Percentiles rank a stretch among this genome's conserved stretches.
Conservation (phyloP, 2,113 vertebrate genomes). For the Odontesthes bonariensis region DNA sequence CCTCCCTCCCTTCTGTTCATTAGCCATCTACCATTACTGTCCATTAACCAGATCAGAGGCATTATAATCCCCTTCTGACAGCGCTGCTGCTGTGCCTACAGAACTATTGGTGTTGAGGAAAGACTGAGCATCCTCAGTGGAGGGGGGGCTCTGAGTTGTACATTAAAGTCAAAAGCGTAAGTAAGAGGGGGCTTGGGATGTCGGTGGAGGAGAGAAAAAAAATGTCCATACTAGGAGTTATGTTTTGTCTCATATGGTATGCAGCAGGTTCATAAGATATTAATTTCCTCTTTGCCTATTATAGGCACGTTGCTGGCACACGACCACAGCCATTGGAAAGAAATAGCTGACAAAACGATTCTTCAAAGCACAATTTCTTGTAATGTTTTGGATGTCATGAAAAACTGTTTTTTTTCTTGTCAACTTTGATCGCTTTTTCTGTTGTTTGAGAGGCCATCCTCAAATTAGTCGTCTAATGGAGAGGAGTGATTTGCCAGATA, state of each 20-base stretch:
- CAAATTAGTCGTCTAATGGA: slow-evolving; percentile 19
- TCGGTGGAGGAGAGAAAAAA: slow-evolving; percentile 1
- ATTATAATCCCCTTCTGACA: slow-evolving; percentile 52
- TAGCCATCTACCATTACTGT: slow-evolving; percentile 64
- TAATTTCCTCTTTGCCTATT: not conserved
- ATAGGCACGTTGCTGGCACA: not conserved
- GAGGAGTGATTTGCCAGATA: slow-evolving; percentile 28
- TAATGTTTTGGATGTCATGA: not conserved
- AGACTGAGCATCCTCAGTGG: slow-evolving; percentile 18
- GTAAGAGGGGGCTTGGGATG: not conserved
- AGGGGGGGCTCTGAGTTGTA: slow-evolving; percentile 9
- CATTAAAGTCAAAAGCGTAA: slow-evolving; percentile 44
- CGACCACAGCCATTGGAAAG: not conserved
- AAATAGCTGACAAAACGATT: not conserved
- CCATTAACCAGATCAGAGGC: slow-evolving; percentile 70
- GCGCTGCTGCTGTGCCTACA: slow-evolving; percentile 41
- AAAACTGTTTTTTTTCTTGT: too few relatives aligned
- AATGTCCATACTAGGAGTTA: not conserved
- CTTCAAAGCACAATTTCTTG: not conserved
- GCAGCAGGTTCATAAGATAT: not conserved
- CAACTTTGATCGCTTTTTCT: too few relatives aligned
- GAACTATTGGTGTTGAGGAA: slow-evolving; percentile 9
- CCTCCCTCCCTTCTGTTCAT: slow-evolving; percentile 39
- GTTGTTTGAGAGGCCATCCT: not conserved
- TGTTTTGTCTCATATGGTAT: slow-evolving; percentile 8